Base-by-base conservation (phyloP, 2,113 vertebrate species). In the Arenaria interpres region DNA sequence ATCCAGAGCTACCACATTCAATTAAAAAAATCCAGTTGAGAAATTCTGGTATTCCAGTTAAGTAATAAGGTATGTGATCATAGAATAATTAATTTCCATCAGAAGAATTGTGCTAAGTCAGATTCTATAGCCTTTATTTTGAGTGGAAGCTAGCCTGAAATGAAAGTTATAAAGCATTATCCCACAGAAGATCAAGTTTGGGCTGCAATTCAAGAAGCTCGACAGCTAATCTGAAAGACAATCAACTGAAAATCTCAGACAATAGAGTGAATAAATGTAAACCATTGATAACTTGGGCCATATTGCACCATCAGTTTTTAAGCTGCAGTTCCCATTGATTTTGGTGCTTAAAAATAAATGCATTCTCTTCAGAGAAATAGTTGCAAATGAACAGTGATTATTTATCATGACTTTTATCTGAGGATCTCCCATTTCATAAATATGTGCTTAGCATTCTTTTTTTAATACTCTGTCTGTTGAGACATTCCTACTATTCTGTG, bases 281-380 rank as follows among this genome's bases (percentile, higher is more conserved):
- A 90, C 60, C 7, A 80, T 60, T 81, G 73, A 84, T 80, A 89
- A 68, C 39, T 56, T 14, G 17, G 17, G 12, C 46, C n/a, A 63
- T 64, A 92, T 48, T 63, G 56, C 14, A 75, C 24, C 4, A 35
- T 86, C 64, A 90, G 16, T 86, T 93, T 92, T 95, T 75, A 93
- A 86, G 33, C 25, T 83, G 50, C 72, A 90, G 43, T 88, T 83
- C 19, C 50, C 37, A 90, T 71, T 92, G 75, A 95, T 95, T 93
- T 84, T 39, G n/a, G 51, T 59, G 18, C 33, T 95, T 68, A 89
- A 92, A 96, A 96, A 90, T 89, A 90, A 94, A 81, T 93, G 27
- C 33, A 39, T 88, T 92, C 19, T 92, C 46, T 84, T 30, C 30
- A 87, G 68, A 92, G n/a, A 81, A 92, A 78, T 64, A 81, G 85